Percentiles rank a stretch among this genome's conserved stretches.
Evolutionary conservation across 1,140 invertebrate genomes (phyloP).

Genomic region (Chrysopa pallens): DNA sequence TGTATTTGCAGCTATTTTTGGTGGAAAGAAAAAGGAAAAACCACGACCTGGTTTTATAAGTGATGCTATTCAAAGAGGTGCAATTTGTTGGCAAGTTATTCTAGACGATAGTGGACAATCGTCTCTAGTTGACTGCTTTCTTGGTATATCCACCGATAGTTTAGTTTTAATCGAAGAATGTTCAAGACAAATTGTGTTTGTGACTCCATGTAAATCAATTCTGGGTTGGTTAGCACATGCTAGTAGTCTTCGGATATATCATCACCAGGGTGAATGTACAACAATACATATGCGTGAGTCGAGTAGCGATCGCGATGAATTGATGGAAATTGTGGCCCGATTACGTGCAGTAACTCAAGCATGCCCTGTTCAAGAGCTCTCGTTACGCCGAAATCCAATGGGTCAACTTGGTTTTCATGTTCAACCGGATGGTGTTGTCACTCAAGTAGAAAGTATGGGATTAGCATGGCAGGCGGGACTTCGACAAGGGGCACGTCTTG

Average conservation of each 20-base stretch:
- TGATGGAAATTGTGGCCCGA: constrained; percentile 57
- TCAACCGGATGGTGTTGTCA: constrained; percentile 87
- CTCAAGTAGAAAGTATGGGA: constrained; percentile 77
- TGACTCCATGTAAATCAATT: constrained; percentile 64
- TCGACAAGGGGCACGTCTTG: constrained; percentile 69
- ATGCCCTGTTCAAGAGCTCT: constrained; percentile 54
- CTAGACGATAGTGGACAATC: constrained; percentile 50
- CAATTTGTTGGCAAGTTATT: constrained; percentile 60
- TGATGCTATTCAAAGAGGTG: constrained; percentile 46
- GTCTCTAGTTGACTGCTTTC: constrained; percentile 55
- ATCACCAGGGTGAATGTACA: constrained; percentile 74
- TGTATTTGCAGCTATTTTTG: constrained; percentile 37
- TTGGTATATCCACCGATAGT: constrained; percentile 75
- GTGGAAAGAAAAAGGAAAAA: constrained; percentile 51
- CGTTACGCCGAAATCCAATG: constrained; percentile 50
- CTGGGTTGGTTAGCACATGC: constrained; percentile 35
- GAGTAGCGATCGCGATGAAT: constrained; percentile 50
- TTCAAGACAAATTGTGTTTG: constrained; percentile 69
- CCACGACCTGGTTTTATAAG: constrained; percentile 44
- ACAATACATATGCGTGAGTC: constrained; percentile 46
- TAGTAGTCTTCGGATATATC: constrained; percentile 44
- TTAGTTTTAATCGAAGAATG: constrained; percentile 74
- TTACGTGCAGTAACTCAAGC: constrained; percentile 54
- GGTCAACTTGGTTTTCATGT: constrained; percentile 91
- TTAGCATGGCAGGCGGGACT: constrained; percentile 80